Conservation (phyloP, 2,113 vertebrate genomes). For the Sapajus apella region DNA sequence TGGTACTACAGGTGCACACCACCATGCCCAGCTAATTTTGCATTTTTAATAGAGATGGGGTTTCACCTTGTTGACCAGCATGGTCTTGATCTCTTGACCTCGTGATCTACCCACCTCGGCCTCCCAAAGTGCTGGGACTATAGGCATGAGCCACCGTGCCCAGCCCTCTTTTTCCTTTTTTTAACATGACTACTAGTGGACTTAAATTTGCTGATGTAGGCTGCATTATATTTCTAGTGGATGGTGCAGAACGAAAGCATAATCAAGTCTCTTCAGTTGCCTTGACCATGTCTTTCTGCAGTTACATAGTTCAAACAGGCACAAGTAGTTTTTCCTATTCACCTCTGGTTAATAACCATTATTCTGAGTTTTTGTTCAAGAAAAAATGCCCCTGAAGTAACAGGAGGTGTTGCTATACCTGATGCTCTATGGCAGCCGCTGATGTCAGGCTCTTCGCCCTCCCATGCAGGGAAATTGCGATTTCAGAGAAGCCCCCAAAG, state of each 20-base stretch:
- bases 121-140: no score
- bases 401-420: neutral
- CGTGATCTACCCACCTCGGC: no score
- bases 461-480: neutral
- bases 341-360: neutral
- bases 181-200: neutral
- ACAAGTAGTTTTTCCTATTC: neutral
- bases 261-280: neutral
- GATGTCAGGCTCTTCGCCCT: neutral
- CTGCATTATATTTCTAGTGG: neutral
- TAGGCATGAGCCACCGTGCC: no score
- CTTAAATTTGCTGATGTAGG: neutral
- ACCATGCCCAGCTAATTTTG: no score
- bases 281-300: neutral
- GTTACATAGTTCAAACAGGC: neutral
- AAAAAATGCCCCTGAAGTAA: neutral
- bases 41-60: no score
- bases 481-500: neutral
- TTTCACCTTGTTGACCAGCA: no score
- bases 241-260: neutral
- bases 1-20: fast-evolving
- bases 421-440: neutral
- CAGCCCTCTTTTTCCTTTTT: neutral
- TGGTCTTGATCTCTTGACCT: no score
- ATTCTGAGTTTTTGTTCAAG: neutral